These are phyloP conservation scores for Apis laboriosa DNA, from an alignment of 1,140 invertebrate genomes.

Conservation along the genomic window DNA sequence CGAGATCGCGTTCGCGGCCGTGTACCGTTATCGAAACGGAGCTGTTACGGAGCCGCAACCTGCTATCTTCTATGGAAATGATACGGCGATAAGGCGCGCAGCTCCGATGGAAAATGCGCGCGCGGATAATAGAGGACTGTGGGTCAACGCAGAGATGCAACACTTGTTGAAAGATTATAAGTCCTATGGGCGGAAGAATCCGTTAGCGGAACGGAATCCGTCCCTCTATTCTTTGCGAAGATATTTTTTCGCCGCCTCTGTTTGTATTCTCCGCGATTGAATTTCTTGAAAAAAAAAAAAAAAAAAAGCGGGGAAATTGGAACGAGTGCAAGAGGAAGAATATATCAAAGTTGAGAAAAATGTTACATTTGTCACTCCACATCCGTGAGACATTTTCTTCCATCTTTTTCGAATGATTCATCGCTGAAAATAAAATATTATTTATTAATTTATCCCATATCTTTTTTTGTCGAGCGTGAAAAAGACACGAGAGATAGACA, in stretches of 20 bases:
- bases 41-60: neutral
- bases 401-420: no score
- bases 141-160: conserved; percentile 9
- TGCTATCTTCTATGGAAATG: conserved; percentile 35
- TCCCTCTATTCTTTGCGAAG: neutral
- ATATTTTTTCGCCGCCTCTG: neutral
- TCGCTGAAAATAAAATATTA: no score
- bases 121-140: neutral
- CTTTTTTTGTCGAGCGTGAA: no score
- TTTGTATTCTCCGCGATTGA: neutral
- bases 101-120: neutral
- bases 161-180: neutral
- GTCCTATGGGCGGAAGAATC: neutral
- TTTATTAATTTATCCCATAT: no score
- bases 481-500: no score
- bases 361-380: no score
- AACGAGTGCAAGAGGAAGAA: no score
- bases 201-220: conserved; percentile 18
- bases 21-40: conserved; percentile 34
- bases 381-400: no score
- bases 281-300: no score
- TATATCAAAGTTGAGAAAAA: no score
- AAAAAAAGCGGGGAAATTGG: no score
- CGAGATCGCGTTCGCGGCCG: neutral
- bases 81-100: conserved; percentile 16